Evolutionary conservation across 2,113 vertebrate genomes (phyloP).

Genomic region (Oreocharis arfaki): DNA sequence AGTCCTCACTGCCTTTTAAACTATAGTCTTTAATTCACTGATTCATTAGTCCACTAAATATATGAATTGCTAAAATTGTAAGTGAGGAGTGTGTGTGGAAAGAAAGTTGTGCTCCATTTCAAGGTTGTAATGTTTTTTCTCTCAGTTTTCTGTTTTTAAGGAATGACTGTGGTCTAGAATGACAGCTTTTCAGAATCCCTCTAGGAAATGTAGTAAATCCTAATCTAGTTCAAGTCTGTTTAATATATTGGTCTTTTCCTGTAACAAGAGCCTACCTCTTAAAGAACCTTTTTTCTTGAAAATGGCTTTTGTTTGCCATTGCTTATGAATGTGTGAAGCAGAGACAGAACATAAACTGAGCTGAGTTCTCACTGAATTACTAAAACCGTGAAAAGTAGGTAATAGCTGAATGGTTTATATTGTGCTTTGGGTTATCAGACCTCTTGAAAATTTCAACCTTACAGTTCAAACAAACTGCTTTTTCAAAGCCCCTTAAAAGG

Average conservation of each 20-base stretch:
- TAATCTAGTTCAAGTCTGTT: neutral
- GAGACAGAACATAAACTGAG: neutral
- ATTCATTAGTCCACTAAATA: neutral
- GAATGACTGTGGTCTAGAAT: neutral
- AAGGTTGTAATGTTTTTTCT: neutral
- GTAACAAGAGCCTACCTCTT: neutral
- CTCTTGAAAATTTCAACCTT: neutral
- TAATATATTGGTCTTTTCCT: neutral
- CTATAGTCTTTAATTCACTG: neutral
- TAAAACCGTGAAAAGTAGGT: neutral
- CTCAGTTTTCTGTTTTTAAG: neutral
- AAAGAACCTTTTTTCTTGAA: neutral
- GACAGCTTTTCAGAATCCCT: neutral
- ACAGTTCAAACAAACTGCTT: neutral
- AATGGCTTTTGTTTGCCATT: neutral
- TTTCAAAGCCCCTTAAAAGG: neutral
- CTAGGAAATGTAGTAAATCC: neutral
- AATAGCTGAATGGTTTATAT: neutral
- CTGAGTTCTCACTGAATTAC: neutral
- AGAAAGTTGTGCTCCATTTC: accelerated
- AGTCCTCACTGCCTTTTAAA: neutral
- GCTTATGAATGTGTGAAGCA: neutral
- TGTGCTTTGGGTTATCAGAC: neutral
- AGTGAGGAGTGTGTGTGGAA: neutral
- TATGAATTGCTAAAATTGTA: neutral